Percentiles rank a stretch among this genome's conserved stretches.
Evolutionary conservation across 2,797 vertebrate genomes (phyloP).

Genomic region (Spinus olivaceus): DNA sequence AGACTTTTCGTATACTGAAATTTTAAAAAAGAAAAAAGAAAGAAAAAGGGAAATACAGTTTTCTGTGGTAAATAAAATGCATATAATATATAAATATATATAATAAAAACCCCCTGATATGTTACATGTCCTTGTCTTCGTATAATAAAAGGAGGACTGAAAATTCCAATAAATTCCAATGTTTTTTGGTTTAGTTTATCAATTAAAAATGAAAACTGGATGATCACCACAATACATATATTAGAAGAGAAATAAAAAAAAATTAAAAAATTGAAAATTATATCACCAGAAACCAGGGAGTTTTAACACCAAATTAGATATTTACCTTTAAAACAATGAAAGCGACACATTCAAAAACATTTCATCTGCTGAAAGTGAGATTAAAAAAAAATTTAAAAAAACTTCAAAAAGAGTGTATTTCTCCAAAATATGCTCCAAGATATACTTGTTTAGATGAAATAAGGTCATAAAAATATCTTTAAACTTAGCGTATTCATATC

Average conservation of each 20-base stretch:
- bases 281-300: not conserved
- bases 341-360: not conserved
- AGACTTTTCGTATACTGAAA: not conserved
- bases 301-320: not conserved
- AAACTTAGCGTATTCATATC: not conserved
- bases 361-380: not conserved
- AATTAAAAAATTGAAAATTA: not conserved
- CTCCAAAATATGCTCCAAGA: not conserved
- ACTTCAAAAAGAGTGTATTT: not conserved
- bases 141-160: not conserved
- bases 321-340: not conserved
- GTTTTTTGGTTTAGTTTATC: not conserved
- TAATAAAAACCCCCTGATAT: not conserved
- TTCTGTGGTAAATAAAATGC: not conserved
- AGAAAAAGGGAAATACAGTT: not conserved
- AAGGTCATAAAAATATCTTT: not conserved
- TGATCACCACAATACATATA: not conserved
- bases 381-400: not conserved
- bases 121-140: accelerated
- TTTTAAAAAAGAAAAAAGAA: not conserved
- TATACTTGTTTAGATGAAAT: not conserved
- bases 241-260: not conserved
- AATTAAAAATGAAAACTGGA: not conserved
- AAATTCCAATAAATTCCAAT: not conserved
- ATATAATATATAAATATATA: not conserved